These are phyloP conservation scores for Hyalella azteca DNA, from an alignment of 2,888 invertebrate genomes.

Conservation along the genomic window DNA sequence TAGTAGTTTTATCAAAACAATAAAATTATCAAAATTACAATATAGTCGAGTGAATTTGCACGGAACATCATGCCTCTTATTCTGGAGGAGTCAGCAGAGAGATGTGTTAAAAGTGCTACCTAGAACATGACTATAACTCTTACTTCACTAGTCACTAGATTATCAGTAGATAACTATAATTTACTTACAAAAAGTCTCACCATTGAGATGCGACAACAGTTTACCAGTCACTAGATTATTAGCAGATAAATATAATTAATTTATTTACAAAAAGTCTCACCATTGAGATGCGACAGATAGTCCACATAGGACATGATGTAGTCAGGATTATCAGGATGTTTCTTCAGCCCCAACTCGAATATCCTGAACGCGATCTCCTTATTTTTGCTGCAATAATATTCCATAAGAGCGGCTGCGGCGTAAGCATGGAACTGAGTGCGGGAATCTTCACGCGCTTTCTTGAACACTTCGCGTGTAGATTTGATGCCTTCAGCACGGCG, in stretches of 20 bases:
- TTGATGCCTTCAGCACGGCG: slow-evolving; percentile 97
- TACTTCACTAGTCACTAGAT: no score
- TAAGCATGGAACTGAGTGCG: slow-evolving; percentile 88
- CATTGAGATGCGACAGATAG: slow-evolving; percentile 95
- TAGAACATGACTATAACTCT: no score
- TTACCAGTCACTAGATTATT: slow-evolving; percentile 9
- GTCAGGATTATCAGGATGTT: slow-evolving; percentile 92
- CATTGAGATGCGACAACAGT: slow-evolving; percentile 88
- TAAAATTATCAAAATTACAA: no score
- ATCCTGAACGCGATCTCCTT: slow-evolving; percentile 95
- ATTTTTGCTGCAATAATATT: slow-evolving; percentile 98
- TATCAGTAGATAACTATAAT: not conserved
- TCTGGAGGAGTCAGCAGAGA: no score
- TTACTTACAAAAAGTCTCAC: slow-evolving; percentile 65
- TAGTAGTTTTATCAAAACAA: not conserved
- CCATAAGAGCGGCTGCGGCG: slow-evolving; percentile 97
- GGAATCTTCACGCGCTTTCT: slow-evolving; percentile 89
- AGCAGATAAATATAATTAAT: not conserved
- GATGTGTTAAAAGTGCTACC: no score
- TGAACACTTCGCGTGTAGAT: slow-evolving; percentile 92
- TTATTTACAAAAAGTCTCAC: slow-evolving; percentile 65
- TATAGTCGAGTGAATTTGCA: no score
- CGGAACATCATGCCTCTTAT: no score
- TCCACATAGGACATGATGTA: slow-evolving; percentile 96
- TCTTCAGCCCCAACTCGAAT: slow-evolving; percentile 96